A percentile compares a stretch with the other conserved stretches of the same genome.
Evolutionary conservation across 2,888 invertebrate species (phyloP).

Genomic region (Hoplodrina blanda): DNA sequence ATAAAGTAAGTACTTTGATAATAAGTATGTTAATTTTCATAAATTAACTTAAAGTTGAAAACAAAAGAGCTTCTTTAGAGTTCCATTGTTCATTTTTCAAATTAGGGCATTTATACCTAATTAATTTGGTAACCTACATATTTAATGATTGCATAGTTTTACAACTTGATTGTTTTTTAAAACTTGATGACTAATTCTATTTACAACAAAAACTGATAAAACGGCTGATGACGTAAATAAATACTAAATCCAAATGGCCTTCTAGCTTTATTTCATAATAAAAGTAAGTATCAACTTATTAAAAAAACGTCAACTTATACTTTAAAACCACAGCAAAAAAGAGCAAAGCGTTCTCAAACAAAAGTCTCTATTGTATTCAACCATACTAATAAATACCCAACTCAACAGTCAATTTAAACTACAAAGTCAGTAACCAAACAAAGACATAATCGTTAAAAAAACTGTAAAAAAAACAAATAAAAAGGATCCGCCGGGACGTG

Average conservation of each 20-base stretch:
- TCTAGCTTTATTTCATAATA: background rate
- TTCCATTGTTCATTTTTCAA: background rate
- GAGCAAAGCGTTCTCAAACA: conserved; percentile 40
- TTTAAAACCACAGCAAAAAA: conserved; percentile 13
- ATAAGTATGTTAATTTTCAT: background rate
- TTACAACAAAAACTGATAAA: too few relatives aligned
- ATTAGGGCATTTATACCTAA: background rate
- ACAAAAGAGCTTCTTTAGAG: too few relatives aligned
- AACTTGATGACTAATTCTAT: too few relatives aligned
- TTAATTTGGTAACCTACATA: too few relatives aligned
- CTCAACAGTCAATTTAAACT: conserved; percentile 56
- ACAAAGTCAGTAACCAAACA: conserved; percentile 68
- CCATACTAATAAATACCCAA: conserved; percentile 56
- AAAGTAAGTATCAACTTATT: background rate
- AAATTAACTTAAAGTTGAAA: too few relatives aligned
- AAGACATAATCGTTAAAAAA: conserved; percentile 75
- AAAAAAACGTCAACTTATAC: conserved; percentile 9
- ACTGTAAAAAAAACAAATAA: conserved; percentile 73
- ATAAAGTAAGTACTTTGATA: background rate
- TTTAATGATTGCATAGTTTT: too few relatives aligned
- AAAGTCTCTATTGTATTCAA: conserved; percentile 57
- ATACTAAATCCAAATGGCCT: background rate
- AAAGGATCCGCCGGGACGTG: conserved; percentile 86
- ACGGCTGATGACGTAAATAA: too few relatives aligned
- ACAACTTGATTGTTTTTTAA: too few relatives aligned